Conservation (phyloP, 2,797 vertebrate genomes). For the Ctenosaura bakeri region DNA sequence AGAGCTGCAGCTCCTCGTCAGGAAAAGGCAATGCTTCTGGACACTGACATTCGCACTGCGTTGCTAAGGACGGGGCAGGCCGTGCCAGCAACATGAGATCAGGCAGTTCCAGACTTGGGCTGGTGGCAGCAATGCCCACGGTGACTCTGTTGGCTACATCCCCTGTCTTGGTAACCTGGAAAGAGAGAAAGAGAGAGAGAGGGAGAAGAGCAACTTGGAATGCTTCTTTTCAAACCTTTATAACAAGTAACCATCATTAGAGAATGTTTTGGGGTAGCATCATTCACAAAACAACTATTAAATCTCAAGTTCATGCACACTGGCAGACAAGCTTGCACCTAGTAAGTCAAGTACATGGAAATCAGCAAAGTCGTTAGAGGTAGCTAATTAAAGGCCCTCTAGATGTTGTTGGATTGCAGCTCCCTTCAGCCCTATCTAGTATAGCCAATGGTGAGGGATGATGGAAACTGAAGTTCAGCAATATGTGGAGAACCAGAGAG, state of each 20-base stretch:
- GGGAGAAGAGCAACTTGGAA: background rate
- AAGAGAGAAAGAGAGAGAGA: background rate
- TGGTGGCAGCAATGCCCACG: slow-evolving; percentile 76
- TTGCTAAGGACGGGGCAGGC: slow-evolving; percentile 41
- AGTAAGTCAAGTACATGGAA: background rate
- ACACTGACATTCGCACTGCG: slow-evolving; percentile 2
- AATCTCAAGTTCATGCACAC: background rate
- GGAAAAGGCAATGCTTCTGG: background rate
- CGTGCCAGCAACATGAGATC: slow-evolving; percentile 74
- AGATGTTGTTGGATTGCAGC: background rate
- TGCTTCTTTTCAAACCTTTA: background rate
- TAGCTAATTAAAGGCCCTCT: background rate
- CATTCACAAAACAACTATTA: background rate
- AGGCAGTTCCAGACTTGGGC: slow-evolving; percentile 69
- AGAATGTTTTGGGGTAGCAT: background rate
- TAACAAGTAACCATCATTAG: background rate
- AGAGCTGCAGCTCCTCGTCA: slow-evolving; percentile 61
- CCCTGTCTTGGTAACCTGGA: slow-evolving; percentile 71
- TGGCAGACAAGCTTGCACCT: background rate
- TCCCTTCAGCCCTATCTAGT: background rate
- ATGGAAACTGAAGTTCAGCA: background rate
- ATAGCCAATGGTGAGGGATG: background rate
- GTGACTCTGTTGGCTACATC: slow-evolving; percentile 75
- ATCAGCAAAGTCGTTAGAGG: background rate
- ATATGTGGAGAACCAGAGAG: background rate